A percentile compares a stretch with the other conserved stretches of the same genome.
Conservation (phyloP, 2,888 invertebrate genomes). For the Chymomyza amoena region DNA sequence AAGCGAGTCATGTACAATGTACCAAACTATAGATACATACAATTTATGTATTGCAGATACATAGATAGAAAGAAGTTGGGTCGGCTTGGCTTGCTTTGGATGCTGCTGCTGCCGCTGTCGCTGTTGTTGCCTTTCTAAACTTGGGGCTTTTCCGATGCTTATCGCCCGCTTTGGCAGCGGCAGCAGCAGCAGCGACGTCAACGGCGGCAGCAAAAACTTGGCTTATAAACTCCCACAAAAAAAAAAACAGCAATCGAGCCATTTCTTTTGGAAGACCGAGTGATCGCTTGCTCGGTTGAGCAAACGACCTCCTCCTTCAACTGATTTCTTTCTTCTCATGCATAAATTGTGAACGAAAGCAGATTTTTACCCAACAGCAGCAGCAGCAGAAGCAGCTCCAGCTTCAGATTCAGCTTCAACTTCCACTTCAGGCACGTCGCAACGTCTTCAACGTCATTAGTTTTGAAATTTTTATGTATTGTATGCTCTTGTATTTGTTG, state of each 20-base stretch:
- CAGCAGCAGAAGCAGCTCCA: not conserved
- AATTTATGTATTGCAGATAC: constrained; percentile 70
- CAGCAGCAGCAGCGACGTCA: not conserved
- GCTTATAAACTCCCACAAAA: constrained; percentile 56
- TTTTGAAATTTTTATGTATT: constrained; percentile 59
- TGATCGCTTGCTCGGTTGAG: constrained; percentile 19
- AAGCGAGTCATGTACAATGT: constrained; percentile 10
- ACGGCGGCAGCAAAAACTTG: constrained; percentile 3
- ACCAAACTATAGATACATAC: constrained; percentile 60
- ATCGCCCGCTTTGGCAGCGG: constrained; percentile 30
- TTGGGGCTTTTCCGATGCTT: constrained; percentile 68
- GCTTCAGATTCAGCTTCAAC: not conserved
- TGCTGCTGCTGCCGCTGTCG: constrained; percentile 34
- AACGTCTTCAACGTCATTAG: constrained; percentile 56
- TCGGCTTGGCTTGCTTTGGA: constrained; percentile 13
- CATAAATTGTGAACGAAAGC: constrained; percentile 62
- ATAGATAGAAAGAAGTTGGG: constrained; percentile 49
- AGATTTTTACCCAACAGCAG: constrained; percentile 17
- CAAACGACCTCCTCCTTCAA: constrained; percentile 2
- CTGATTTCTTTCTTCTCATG: constrained; percentile 57
- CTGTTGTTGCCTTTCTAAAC: constrained; percentile 68
- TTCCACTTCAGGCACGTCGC: not conserved
- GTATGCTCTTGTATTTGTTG: constrained; percentile 34
- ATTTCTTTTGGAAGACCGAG: constrained; percentile 48
- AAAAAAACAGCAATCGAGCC: constrained; percentile 34